Evolutionary conservation across 2,888 invertebrate species (phyloP).

Genomic region (Leptinotarsa peninsularis): DNA sequence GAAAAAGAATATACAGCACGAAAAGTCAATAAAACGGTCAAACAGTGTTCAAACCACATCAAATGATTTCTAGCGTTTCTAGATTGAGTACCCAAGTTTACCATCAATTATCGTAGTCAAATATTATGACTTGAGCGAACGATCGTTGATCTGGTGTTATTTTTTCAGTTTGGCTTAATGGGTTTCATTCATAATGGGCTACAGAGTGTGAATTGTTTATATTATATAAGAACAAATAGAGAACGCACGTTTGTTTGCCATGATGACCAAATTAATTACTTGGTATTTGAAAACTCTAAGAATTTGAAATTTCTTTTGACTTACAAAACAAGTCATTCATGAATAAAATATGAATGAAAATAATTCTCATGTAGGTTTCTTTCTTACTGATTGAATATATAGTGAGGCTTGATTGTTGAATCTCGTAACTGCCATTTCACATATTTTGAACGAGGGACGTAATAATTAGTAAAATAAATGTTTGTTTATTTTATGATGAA

Average conservation of each 20-base stretch:
- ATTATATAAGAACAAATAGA: background rate
- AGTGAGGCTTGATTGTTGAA: too few species aligned
- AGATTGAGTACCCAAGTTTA: slow-evolving; percentile 4
- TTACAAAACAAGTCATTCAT: too few species aligned
- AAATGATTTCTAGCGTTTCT: slow-evolving; percentile 5
- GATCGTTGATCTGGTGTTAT: background rate
- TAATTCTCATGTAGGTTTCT: too few species aligned
- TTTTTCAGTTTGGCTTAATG: background rate
- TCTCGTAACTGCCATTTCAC: too few species aligned
- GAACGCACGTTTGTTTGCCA: background rate
- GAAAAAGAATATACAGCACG: background rate
- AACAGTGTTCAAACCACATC: slow-evolving; percentile 14
- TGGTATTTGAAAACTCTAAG: too few species aligned
- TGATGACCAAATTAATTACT: too few species aligned
- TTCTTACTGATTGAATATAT: too few species aligned
- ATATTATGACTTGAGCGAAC: background rate
- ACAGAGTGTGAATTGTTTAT: background rate
- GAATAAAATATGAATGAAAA: too few species aligned
- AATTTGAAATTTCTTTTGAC: too few species aligned
- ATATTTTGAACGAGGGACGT: too few species aligned
- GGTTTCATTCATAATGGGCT: background rate
- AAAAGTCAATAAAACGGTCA: slow-evolving; percentile 1
- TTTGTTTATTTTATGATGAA: too few species aligned
- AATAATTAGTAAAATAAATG: too few species aligned
- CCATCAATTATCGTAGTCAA: slow-evolving; percentile 13